A percentile compares a stretch with the other conserved stretches of the same genome.
Conservation (phyloP, 1,140 invertebrate genomes). For the Uloborus diversus region DNA sequence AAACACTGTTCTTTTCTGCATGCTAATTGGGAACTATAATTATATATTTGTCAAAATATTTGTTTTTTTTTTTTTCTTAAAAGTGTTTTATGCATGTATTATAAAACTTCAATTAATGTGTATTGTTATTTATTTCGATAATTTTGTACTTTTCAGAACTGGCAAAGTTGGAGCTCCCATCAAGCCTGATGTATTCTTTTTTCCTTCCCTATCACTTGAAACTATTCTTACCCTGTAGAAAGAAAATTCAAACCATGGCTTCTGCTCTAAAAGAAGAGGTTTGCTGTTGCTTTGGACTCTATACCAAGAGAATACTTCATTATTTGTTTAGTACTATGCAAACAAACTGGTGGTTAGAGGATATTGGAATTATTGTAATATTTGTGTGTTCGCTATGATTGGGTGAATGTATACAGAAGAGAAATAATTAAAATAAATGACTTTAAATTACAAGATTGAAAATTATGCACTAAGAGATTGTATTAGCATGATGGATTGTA, state of each 20-base stretch:
- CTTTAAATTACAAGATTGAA: constrained; percentile 11
- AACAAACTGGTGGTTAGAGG: constrained; percentile 53
- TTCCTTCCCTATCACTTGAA: constrained; percentile 44
- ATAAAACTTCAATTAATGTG: background rate
- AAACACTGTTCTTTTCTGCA: too few relatives aligned
- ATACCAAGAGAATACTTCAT: constrained; percentile 41
- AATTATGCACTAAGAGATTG: constrained; percentile 44
- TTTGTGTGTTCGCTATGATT: constrained; percentile 32
- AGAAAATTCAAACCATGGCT: constrained; percentile 35
- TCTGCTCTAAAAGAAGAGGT: constrained; percentile 53
- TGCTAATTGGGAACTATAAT: too few relatives aligned
- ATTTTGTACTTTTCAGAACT: constrained; percentile 36
- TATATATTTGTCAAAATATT: too few relatives aligned
- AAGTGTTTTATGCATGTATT: background rate
- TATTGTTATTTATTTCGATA: too few relatives aligned
- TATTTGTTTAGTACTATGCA: constrained; percentile 53
- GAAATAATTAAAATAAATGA: constrained; percentile 37
- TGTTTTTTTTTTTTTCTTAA: constrained; percentile 10
- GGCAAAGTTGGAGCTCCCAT: constrained; percentile 56
- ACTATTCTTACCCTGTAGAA: constrained; percentile 42
- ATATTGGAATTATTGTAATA: constrained; percentile 45
- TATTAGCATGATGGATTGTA: constrained; percentile 46
- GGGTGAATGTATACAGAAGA: constrained; percentile 34
- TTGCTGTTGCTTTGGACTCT: constrained; percentile 52
- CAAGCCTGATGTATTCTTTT: constrained; percentile 43